Base-by-base conservation (phyloP, 2,888 invertebrate species). In the Trissonchulus sp. region DNA sequence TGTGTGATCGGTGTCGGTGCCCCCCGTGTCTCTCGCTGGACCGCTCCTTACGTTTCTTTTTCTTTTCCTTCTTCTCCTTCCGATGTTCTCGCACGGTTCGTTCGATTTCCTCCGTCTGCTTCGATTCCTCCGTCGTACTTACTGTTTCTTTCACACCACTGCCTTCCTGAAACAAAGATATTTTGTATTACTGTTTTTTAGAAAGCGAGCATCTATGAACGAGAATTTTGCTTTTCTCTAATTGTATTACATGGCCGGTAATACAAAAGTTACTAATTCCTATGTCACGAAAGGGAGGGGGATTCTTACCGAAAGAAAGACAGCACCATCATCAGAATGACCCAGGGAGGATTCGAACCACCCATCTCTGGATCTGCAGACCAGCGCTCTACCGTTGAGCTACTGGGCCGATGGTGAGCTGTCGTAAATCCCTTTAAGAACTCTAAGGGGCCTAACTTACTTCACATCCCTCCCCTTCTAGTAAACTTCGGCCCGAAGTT, bases 51-150 rank as follows among this genome's bases (percentile, higher is more conserved):
- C 63, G 37, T 30, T 74, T 36, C 75, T 76, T 75, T 30, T 34
- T 2, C n/a, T 62, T 36, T 2, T 69, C 30, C 60, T 75, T 74
- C 74, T 72, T 74, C 74, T 79, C 77, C 77, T 77, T 77, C 72
- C 79, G 78, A 68, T 80, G 79, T 33, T 82, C 78, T 69, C 82
- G 79, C 18, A 84, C 81, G 48, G 81, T 80, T 34, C 84, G 81
- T 75, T 84, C 84, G 62, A 84, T 79, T 78, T 84, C 84, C 77
- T 84, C 84, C 33, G 84, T 84, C 38, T 82, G 79, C n/a, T 81
- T 80, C 69, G 80, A 79, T 77, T 84, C 83, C 76, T 84, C 84
- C 75, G 82, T 79, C n/a, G 81, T 80, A 69, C 83, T 80, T 63
- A 84, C 81, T n/a, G 82, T 83, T 77, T 83, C 82, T 1, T 48